Base-by-base conservation (phyloP, 2,113 vertebrate species). In the Tautogolabrus adspersus region DNA sequence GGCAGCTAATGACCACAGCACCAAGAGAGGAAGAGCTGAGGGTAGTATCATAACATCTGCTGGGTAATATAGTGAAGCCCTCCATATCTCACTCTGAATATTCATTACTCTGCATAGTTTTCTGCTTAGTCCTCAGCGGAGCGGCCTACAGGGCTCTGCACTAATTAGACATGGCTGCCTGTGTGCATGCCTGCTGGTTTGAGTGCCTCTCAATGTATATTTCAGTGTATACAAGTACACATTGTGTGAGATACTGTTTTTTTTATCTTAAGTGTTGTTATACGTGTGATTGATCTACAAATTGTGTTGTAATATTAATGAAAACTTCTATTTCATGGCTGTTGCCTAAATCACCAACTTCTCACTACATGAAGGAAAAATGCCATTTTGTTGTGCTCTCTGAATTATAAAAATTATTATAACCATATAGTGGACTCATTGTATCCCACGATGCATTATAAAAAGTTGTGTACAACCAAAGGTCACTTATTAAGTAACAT, bases 1-100 rank as follows among this genome's bases (percentile, higher is more conserved):
- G 69, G 72, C 77, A 78, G 84, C 71, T 89, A 88, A 87, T 84
- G 87, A 85, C 83, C 87, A 75, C 26, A 55, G 85, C 63, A 73
- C 66, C 55, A 46, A 40, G 62, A 81, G 65, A 70, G 75, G 37
- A 21, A 55, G 40, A 26, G 82, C 66, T 23, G 34, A 77, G 56
- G 80, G 81, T 70, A 49, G 72, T 54, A 84, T 71, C 58, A 60
- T 19, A 85, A 82, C 72, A 91, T 85, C 86, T 91, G 86, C 75
- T 77, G 54, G 71, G 58, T 65, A 81, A 66, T 59, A 47, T 52
- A 56, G 62, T 66, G 54, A 58, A 30, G 10, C 34, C n/a, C 6
- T 65, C 60, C 60, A 55, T 57, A 66, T 87, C 57, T 77, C 66
- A 63, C 37, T 80, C 72, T 44, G 66, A 87, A 81, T 78, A 84